Base-by-base conservation (phyloP, 2,113 vertebrate genomes). In the Cettia cetti region DNA sequence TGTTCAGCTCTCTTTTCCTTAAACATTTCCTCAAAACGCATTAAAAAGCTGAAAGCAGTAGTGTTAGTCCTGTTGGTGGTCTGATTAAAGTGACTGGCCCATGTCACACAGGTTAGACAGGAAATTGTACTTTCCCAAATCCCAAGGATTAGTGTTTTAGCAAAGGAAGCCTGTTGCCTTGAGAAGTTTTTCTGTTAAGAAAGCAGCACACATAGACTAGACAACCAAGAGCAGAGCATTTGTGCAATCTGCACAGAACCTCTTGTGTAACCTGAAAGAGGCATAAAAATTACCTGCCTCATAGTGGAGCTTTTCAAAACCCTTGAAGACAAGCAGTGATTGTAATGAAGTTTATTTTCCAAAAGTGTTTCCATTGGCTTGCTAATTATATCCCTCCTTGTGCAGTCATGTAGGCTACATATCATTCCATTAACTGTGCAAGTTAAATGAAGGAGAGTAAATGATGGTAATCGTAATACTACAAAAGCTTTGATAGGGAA, bases 371-470 rank as follows among this genome's bases (percentile, higher is more conserved):
- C 65, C 37, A 80, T 40, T 82, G 64, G 16, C 52, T 94, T 81
- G 20, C 33, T 96, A 90, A 95, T 91, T 74, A 82, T 26, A 23
- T 18, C 49, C 12, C 33, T 83, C 50, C 68, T 96, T 82, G 71
- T 78, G 82, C 87, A 94, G 71, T 64, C 82, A 56, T 40, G 68
- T 63, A 56, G 68, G 54, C 63, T 59, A 77, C 59, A 59, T 40
- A 81, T 70, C 59, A 92, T 85, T 77, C 66, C 50, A 76, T 86
- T 90, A 86, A 93, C 64, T 49, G 71, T 22, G 33, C 59, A 83
- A 85, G 76, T 76, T 77, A 91, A 95, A 95, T 76, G 86, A 96
- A 84, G 91, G 77, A 68, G 69, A 96, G 50, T 49, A 90, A 94
- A 86, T 70, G 30, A 94, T 64, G 52, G n/a, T 10, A 77, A 90